Conservation (phyloP, 2,797 vertebrate species). For the Acrossocheilus fasciatus region DNA sequence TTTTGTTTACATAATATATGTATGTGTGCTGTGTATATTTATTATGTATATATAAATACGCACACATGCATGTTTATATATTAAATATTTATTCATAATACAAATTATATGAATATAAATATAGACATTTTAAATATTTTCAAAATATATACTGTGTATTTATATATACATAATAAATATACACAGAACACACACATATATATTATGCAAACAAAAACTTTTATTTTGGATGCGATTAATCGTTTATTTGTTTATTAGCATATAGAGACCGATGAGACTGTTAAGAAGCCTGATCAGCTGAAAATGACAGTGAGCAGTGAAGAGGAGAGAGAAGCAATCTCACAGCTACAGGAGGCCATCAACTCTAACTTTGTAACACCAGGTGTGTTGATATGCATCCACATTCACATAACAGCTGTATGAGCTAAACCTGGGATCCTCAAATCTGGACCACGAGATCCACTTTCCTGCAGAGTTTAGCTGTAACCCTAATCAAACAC, state of each 20-base stretch:
- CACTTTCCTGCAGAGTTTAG: too few species aligned
- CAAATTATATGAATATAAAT: too few species aligned
- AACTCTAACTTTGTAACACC: slow-evolving; percentile 78
- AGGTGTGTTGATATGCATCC: slow-evolving; percentile 73
- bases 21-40: too few species aligned
- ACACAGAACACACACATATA: background rate
- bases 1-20: too few species aligned
- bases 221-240: background rate
- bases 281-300: slow-evolving; percentile 89
- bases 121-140: too few species aligned
- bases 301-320: slow-evolving; percentile 90
- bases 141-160: too few species aligned
- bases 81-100: too few species aligned
- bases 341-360: slow-evolving; percentile 87
- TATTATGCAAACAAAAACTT: too few species aligned
- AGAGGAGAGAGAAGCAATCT: slow-evolving; percentile 91
- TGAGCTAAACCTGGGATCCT: background rate
- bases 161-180: background rate
- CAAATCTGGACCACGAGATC: too few species aligned
- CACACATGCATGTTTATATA: too few species aligned
- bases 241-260: slow-evolving; percentile 73
- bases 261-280: slow-evolving; percentile 94
- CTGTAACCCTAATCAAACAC: too few species aligned
- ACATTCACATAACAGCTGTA: background rate
- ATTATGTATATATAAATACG: too few species aligned